Percentiles rank a stretch among this genome's conserved stretches.
These are phyloP conservation scores for Megathymus violae DNA, from an alignment of 1,140 invertebrate genomes.

Conservation along the genomic window DNA sequence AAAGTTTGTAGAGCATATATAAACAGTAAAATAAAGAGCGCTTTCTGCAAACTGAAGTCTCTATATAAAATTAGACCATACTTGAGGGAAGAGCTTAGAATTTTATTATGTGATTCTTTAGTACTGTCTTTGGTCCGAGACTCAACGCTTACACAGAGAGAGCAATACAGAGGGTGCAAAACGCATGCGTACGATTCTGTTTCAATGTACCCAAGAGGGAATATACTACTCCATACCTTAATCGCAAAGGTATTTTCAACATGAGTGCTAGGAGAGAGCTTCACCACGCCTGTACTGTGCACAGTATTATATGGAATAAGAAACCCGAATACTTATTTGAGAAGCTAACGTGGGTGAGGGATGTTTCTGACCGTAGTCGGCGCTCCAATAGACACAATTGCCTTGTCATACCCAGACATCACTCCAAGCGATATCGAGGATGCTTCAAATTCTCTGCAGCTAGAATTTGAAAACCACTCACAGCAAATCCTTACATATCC, in stretches of 20 bases:
- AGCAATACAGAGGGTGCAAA: not conserved
- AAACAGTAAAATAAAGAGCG: not conserved
- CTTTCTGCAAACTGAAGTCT: not conserved
- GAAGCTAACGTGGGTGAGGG: too few species aligned
- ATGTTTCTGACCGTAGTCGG: too few species aligned
- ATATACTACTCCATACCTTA: not conserved
- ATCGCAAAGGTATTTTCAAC: not conserved
- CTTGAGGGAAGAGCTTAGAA: not conserved
- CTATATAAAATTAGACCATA: not conserved
- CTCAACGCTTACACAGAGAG: not conserved
- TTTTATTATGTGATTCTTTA: not conserved
- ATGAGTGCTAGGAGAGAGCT: too few species aligned
- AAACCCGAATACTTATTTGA: too few species aligned
- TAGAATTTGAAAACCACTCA: too few species aligned
- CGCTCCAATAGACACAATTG: too few species aligned
- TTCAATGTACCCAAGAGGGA: not conserved
- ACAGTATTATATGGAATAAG: too few species aligned
- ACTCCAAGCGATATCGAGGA: too few species aligned
- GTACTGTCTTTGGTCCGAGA: not conserved
- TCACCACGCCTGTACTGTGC: too few species aligned
- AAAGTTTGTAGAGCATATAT: not conserved
- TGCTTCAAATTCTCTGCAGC: too few species aligned
- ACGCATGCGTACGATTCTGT: not conserved
- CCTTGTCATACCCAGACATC: too few species aligned
- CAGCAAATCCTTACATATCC: too few species aligned